Evolutionary conservation across 2,888 invertebrate genomes (phyloP).

Genomic region (Lithophane ornitopus): DNA sequence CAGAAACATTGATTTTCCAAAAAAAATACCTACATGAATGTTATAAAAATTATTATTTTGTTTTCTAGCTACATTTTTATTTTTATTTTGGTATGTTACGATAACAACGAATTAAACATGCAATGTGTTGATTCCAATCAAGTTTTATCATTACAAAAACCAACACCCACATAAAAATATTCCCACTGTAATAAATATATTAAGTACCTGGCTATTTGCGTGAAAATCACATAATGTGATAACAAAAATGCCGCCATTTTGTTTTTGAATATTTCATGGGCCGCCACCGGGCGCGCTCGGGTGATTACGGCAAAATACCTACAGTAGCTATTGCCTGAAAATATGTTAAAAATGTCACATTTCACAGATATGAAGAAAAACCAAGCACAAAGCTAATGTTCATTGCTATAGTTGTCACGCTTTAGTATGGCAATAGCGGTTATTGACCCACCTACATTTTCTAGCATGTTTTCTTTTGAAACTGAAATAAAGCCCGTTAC

Average conservation of each 20-base stretch:
- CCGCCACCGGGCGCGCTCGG: constrained; percentile 61
- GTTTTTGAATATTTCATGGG: constrained; percentile 81
- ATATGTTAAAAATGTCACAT: constrained; percentile 42
- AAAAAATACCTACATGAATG: neutral
- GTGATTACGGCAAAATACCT: constrained; percentile 38
- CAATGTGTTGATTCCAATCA: constrained; percentile 7
- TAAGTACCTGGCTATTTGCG: constrained; percentile 57
- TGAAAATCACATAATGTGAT: constrained; percentile 76
- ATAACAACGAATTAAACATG: too few relatives aligned
- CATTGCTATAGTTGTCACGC: neutral
- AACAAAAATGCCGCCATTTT: constrained; percentile 73
- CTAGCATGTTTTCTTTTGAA: too few relatives aligned
- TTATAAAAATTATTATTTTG: neutral
- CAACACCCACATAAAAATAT: constrained; percentile 5
- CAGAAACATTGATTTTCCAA: neutral
- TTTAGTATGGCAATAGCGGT: too few relatives aligned
- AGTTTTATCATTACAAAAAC: constrained; percentile 21
- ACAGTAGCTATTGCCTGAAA: constrained; percentile 34
- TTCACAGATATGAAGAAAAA: constrained; percentile 40
- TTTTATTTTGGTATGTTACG: too few relatives aligned
- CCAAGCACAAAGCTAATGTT: constrained; percentile 15
- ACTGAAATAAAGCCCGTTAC: too few relatives aligned
- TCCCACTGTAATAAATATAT: constrained; percentile 31
- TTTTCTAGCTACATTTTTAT: neutral
- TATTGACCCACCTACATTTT: too few relatives aligned